Evolutionary conservation across 1,140 invertebrate species (phyloP).

Genomic region (Archivesica marissinica): DNA sequence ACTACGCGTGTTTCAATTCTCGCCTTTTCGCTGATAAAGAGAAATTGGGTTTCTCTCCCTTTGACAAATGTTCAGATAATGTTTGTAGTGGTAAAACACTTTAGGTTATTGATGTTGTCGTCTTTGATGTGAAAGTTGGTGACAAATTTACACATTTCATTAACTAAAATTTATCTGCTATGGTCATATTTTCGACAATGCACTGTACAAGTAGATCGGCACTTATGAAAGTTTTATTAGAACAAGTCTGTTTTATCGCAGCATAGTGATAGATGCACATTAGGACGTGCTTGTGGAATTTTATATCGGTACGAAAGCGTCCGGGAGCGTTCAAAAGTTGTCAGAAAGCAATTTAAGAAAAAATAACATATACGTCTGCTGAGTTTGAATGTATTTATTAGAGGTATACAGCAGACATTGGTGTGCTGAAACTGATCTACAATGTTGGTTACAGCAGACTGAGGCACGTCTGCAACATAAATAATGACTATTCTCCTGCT

Average conservation of each 20-base stretch:
- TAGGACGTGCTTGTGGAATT: background rate
- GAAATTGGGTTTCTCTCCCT: slow-evolving; percentile 24
- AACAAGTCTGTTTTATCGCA: background rate
- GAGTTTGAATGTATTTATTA: too few relatives aligned
- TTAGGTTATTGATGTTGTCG: background rate
- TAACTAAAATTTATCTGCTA: slow-evolving; percentile 20
- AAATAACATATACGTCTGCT: too few relatives aligned
- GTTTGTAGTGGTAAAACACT: slow-evolving; percentile 2
- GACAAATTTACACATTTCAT: slow-evolving; percentile 34
- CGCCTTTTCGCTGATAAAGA: background rate
- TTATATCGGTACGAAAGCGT: too few relatives aligned
- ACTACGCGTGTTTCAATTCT: background rate
- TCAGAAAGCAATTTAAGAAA: too few relatives aligned
- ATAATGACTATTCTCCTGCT: too few relatives aligned
- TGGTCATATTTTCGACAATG: background rate
- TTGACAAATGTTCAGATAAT: slow-evolving; percentile 5
- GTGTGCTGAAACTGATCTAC: too few relatives aligned
- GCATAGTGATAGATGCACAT: slow-evolving; percentile 32
- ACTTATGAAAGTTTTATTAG: slow-evolving; percentile 36
- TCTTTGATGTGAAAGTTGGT: background rate
- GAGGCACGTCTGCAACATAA: too few relatives aligned
- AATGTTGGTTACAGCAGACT: too few relatives aligned
- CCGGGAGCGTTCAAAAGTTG: too few relatives aligned
- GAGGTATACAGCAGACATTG: too few relatives aligned
- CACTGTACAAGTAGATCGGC: background rate